Evolutionary conservation across 2,113 vertebrate species (phyloP).

Genomic region (Cochlearius cochlearius): DNA sequence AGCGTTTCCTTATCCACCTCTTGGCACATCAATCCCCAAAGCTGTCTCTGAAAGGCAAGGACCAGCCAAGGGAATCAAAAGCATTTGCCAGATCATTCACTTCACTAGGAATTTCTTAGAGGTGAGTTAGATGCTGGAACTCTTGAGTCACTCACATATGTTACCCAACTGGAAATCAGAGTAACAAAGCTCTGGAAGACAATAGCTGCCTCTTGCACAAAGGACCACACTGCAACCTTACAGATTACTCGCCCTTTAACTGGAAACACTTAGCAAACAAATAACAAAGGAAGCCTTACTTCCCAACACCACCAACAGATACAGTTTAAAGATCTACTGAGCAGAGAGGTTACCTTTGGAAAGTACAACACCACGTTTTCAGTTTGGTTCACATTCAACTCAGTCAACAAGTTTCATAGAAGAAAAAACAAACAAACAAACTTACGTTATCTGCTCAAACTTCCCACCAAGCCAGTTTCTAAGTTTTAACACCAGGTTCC

Average conservation of each 20-base stretch:
- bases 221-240: not conserved
- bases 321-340: not conserved
- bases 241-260: not conserved
- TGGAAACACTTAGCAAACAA: slow-evolving; percentile 16
- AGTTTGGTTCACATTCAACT: not conserved
- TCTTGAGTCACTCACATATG: not conserved
- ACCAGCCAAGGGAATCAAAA: not conserved
- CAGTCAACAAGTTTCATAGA: not conserved
- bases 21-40: not conserved
- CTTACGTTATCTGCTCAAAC: not conserved
- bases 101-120: not conserved
- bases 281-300: not conserved
- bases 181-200: not conserved
- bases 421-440: not conserved
- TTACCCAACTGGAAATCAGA: not conserved
- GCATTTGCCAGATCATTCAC: not conserved
- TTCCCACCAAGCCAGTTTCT: not conserved
- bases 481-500: not conserved
- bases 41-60: not conserved
- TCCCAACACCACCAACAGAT: not conserved
- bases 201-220: not conserved
- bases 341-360: not conserved
- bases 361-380: not conserved
- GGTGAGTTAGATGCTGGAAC: not conserved
- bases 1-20: not conserved